These are phyloP conservation scores for Aythya baeri DNA, from an alignment of 2,113 vertebrate genomes.

Conservation along the genomic window DNA sequence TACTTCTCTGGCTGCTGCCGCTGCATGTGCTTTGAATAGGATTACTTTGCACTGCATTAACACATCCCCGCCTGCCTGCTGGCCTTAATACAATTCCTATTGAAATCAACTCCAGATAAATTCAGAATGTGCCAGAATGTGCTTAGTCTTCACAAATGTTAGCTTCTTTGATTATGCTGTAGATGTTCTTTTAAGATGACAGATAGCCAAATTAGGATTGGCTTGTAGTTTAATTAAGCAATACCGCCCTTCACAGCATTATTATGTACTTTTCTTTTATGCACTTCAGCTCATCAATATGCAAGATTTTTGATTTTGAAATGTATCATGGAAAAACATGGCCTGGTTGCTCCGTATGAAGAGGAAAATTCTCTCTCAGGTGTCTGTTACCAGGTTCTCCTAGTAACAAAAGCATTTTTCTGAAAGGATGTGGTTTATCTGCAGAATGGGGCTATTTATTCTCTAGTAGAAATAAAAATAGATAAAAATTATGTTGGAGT, in stretches of 20 bases:
- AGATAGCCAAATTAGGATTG: neutral
- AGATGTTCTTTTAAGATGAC: neutral
- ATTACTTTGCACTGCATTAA: neutral
- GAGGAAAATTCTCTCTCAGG: neutral
- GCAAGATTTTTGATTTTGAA: constrained; percentile 7
- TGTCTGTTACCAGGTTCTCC: neutral
- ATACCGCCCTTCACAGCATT: neutral
- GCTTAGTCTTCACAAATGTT: neutral
- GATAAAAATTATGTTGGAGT: neutral
- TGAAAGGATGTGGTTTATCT: neutral
- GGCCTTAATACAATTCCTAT: neutral
- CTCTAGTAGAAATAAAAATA: neutral
- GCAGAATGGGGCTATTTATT: neutral
- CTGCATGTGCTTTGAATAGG: neutral
- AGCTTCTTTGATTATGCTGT: neutral
- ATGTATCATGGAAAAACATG: neutral
- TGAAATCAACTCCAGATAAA: neutral
- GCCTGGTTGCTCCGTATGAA: neutral
- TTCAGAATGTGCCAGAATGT: neutral
- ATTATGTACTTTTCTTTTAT: neutral
- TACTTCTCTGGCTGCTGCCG: neutral
- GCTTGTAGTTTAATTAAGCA: constrained; percentile 1
- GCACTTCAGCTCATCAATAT: neutral
- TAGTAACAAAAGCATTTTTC: neutral
- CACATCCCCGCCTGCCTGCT: neutral